Evolutionary conservation across 1,140 invertebrate genomes (phyloP), one percentile per base, ranked within the genome.

Genomic region (Aleiodes sp.): DNA sequence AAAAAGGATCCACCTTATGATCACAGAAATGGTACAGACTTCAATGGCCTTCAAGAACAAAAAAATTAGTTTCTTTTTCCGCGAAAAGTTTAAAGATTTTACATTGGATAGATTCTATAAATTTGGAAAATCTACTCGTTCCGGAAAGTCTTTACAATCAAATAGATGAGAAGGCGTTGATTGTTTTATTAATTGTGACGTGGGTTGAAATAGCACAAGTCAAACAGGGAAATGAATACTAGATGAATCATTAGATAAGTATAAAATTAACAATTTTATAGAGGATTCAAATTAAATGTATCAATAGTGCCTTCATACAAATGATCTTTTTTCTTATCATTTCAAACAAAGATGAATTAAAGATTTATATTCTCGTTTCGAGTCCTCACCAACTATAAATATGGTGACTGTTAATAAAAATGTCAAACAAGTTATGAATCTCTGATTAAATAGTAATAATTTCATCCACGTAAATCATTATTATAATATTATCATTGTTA

Each of bases 11-110:
- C 64, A 12, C 60, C 68, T 9, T 73, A 29, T 4, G 71, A 73
- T 73, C 70, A 80, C 43, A 75, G 68, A 70, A 84, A 85, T 59
- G 80, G 82, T 12, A 75, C 59, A 9, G 81, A 82, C 46, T 80
- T 43, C 14, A 85, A 85, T 43, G 80, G 79, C 74, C n/a, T n/a
- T 10, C 76, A 76, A 37, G 78, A 84, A 46, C 76, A 78, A 81
- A 65, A 81, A 82, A 56, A 24, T 2, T 6, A 56, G 19, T 1
- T 1, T 16, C 7, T 4, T 2, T 43, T 43, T n/a, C n/a, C n/a
- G n/a, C 1, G 4, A 43, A 43, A 43, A 43, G n/a, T 43, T 7
- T 43, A n/a, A n/a, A n/a, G n/a, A n/a, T 43, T 43, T 43, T 2
- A 10, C 19, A 39, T 12, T 39, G 10, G 4, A 43, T 16, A 43